Conservation (phyloP, 2,888 invertebrate genomes). For the Eilema griseolum region DNA sequence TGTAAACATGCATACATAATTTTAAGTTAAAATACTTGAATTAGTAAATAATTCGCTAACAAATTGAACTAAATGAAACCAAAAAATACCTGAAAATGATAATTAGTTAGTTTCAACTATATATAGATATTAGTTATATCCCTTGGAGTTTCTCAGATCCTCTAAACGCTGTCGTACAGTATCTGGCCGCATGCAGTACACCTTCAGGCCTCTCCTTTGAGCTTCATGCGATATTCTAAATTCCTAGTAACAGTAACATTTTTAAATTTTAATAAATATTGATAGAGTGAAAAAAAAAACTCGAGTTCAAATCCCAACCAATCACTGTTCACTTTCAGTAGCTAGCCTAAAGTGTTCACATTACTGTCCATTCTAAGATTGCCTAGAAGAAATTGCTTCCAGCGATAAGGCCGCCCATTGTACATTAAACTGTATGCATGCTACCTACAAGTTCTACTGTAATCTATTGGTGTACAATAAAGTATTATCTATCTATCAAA, state of each 20-base stretch:
- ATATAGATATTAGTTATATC: conserved; percentile 42
- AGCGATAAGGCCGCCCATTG: no score
- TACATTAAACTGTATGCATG: no score
- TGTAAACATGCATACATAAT: conserved; percentile 82
- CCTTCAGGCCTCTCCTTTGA: conserved; percentile 82
- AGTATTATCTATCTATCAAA: no score
- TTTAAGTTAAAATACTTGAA: conserved; percentile 60
- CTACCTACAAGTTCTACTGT: no score
- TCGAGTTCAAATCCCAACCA: no score
- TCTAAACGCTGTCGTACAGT: conserved; percentile 87
- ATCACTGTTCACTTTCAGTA: no score
- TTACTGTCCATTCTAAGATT: no score
- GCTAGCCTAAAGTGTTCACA: no score
- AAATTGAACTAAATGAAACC: conserved; percentile 31
- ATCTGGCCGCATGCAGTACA: conserved; percentile 87
- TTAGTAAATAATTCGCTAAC: conserved; percentile 41
- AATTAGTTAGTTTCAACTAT: conserved; percentile 28
- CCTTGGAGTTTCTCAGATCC: conserved; percentile 85
- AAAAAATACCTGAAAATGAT: conserved; percentile 35
- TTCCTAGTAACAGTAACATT: conserved; percentile 68
- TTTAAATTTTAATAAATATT: neutral
- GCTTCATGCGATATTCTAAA: conserved; percentile 86
- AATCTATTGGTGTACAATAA: no score
- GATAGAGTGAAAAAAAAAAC: no score
- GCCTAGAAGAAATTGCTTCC: no score